These are phyloP conservation scores for Meandrusa payeni DNA, from an alignment of 2,888 invertebrate genomes.

Conservation along the genomic window DNA sequence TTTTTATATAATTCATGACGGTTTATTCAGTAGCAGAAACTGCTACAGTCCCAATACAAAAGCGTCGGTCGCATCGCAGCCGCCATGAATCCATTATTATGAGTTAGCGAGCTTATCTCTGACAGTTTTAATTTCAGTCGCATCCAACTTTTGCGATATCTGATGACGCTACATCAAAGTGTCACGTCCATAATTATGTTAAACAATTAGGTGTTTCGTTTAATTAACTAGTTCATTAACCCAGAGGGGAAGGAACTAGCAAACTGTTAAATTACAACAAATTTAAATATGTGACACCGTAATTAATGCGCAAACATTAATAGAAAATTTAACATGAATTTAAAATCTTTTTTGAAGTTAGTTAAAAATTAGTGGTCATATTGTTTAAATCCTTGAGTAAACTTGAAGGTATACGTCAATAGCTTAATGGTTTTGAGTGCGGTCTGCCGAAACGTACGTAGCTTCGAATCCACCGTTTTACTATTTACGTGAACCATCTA, in stretches of 20 bases:
- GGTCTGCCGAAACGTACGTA: too few relatives aligned
- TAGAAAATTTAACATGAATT: too few relatives aligned
- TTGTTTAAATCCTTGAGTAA: too few relatives aligned
- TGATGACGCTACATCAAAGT: conserved; percentile 20
- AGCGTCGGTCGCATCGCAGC: conserved; percentile 8
- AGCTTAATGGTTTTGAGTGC: too few relatives aligned
- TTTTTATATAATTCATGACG: background rate
- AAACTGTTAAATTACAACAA: too few relatives aligned
- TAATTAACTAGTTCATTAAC: background rate
- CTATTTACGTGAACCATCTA: too few relatives aligned
- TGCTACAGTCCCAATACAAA: conserved; percentile 10
- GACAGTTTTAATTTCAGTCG: conserved; percentile 25
- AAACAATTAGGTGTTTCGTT: background rate
- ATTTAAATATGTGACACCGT: too few relatives aligned
- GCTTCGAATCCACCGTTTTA: too few relatives aligned
- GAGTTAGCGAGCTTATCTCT: conserved; percentile 24
- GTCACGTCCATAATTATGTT: conserved; percentile 12
- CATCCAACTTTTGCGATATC: conserved; percentile 22
- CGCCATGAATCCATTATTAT: conserved; percentile 20
- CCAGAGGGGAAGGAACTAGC: background rate
- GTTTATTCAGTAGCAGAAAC: conserved; percentile 3
- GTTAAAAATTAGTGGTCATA: too few relatives aligned
- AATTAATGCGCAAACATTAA: too few relatives aligned
- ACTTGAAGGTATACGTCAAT: too few relatives aligned
- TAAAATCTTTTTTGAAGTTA: too few relatives aligned